Conservation (phyloP, 2,797 vertebrate genomes). For the Anguilla megastoma region DNA sequence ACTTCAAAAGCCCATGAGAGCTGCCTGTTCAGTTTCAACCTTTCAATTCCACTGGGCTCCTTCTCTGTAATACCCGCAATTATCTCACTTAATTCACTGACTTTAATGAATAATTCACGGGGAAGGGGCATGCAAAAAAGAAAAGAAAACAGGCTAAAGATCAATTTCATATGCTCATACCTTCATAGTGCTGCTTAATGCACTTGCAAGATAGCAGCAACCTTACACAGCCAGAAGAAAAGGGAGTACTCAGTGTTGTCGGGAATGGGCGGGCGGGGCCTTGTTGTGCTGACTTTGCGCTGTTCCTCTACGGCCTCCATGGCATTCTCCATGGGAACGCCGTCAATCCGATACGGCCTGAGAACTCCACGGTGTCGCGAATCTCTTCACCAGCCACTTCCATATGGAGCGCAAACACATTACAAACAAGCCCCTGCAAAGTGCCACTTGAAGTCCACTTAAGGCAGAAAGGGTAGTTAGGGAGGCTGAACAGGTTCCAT, state of each 20-base stretch:
- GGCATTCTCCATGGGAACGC: neutral
- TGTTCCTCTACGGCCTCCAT: neutral
- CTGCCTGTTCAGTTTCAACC: neutral
- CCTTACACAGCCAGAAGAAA: conserved; percentile 39
- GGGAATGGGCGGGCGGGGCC: conserved; percentile 45
- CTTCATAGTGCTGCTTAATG: conserved; percentile 33
- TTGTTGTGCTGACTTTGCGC: conserved; percentile 49
- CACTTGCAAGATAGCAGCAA: conserved; percentile 36
- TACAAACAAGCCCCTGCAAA: neutral
- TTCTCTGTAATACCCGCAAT: conserved; percentile 46
- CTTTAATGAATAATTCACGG: conserved; percentile 49
- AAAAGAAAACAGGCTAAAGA: conserved; percentile 36
- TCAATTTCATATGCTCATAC: conserved; percentile 38
- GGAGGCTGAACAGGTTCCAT: neutral
- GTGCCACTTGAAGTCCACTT: conserved; percentile 17
- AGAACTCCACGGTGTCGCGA: neutral
- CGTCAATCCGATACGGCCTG: neutral
- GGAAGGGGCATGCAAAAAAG: conserved; percentile 31
- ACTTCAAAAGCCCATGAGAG: conserved; percentile 1
- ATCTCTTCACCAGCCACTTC: conserved; percentile 1
- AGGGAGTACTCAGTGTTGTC: conserved; percentile 28
- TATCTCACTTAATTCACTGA: conserved; percentile 37
- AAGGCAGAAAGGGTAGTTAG: neutral
- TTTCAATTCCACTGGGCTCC: conserved; percentile 16
- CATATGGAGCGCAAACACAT: conserved; percentile 6